A percentile compares a stretch with the other conserved stretches of the same genome.
These are phyloP conservation scores for Takifugu flavidus DNA, from an alignment of 2,113 vertebrate genomes.

Conservation along the genomic window DNA sequence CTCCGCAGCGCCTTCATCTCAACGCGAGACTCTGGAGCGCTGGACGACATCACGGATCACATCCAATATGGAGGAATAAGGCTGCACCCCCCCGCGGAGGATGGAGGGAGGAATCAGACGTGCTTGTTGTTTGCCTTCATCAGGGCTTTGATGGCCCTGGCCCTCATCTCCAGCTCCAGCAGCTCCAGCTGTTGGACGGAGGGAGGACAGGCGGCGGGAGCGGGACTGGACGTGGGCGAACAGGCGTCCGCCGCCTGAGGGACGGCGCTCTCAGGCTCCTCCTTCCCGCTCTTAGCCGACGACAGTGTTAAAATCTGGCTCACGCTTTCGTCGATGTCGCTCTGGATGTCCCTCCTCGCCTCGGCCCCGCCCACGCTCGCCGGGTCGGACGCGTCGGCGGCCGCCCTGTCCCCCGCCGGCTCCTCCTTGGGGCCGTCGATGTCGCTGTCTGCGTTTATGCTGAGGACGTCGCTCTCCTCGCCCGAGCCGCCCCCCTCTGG, in stretches of 20 bases:
- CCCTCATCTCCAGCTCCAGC: constrained; percentile 95
- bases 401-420: constrained; percentile 36
- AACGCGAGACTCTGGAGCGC: too few species aligned
- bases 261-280: constrained; percentile 32
- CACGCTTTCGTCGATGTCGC: constrained; percentile 94
- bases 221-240: neutral
- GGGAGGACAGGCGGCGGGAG: constrained; percentile 73
- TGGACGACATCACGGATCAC: too few species aligned
- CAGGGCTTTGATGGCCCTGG: constrained; percentile 93
- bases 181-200: constrained; percentile 94
- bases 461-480: constrained; percentile 94
- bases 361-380: constrained; percentile 50
- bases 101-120: neutral
- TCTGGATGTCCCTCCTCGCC: constrained; percentile 86
- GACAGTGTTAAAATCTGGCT: constrained; percentile 88
- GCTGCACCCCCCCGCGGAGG: neutral
- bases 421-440: constrained; percentile 90
- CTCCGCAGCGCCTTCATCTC: neutral
- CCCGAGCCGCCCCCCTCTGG: constrained; percentile 78
- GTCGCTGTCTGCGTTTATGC: constrained; percentile 97
- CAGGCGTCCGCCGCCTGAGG: constrained; percentile 29
- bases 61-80: constrained; percentile 46
- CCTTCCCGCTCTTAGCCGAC: constrained; percentile 59
- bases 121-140: constrained; percentile 89
- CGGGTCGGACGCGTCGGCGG: constrained; percentile 20